Percentiles rank a stretch among this genome's conserved stretches.
These are phyloP conservation scores for Aphis gossypii DNA, from an alignment of 1,140 invertebrate species.

Conservation along the genomic window DNA sequence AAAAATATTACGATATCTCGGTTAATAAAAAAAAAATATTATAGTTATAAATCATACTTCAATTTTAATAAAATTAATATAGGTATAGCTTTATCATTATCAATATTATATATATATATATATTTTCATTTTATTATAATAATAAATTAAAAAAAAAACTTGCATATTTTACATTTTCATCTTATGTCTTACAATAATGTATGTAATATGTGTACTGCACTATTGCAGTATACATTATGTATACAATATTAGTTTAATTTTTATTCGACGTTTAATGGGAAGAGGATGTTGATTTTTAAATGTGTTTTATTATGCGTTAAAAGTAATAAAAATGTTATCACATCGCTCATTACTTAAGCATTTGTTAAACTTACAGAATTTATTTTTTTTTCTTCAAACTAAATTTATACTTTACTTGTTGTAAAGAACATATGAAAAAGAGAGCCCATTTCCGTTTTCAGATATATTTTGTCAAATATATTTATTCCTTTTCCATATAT, in stretches of 20 bases:
- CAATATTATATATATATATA: neutral
- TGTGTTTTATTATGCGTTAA: neutral
- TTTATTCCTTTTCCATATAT: neutral
- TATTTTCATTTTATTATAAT: neutral
- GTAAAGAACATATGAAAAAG: neutral
- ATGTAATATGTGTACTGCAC: neutral
- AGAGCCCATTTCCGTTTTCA: neutral
- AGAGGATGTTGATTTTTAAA: conserved; percentile 47
- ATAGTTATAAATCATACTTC: neutral
- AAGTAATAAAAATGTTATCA: neutral
- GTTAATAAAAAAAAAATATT: neutral
- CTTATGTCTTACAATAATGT: neutral
- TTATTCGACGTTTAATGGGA: neutral
- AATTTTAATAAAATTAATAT: neutral
- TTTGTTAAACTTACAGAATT: conserved; percentile 22
- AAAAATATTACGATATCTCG: neutral
- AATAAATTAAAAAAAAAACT: neutral
- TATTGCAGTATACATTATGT: neutral
- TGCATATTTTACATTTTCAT: neutral
- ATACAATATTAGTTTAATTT: conserved; percentile 12
- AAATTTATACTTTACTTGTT: neutral
- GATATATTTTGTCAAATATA: conserved; percentile 18
- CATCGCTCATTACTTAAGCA: conserved; percentile 4
- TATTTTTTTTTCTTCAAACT: conserved; percentile 9
- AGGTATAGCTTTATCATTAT: neutral